Percentiles rank a stretch among this genome's conserved stretches.
phyloP scores from a whole-genome alignment of 30 jellyfish, hydroid and myxozoan species.

The Mastigias papua region DNA sequence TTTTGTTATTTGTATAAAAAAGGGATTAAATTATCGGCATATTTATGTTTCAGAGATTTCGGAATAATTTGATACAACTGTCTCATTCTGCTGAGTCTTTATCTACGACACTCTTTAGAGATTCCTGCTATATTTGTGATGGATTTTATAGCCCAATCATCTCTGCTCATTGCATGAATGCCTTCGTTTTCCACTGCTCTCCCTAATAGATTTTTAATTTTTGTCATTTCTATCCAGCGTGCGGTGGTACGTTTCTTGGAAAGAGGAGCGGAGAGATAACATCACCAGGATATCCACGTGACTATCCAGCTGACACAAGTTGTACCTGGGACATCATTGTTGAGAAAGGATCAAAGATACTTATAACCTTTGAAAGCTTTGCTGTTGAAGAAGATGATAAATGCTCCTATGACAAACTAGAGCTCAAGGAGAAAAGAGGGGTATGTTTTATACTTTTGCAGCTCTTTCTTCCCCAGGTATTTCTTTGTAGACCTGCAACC shows the following conservation, averaged over 20 bases:
- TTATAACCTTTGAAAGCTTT: slow-evolving; percentile 59
- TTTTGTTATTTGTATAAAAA: no score
- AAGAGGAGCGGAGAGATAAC: slow-evolving; percentile 50
- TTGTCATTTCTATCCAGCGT: slow-evolving; percentile 9
- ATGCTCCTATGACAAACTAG: slow-evolving; percentile 57
- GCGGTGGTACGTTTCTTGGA: slow-evolving; percentile 63
- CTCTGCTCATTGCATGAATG: no score
- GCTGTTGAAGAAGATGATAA: slow-evolving; percentile 73
- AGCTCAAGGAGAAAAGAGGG: slow-evolving; percentile 65
- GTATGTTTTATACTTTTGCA: slow-evolving; percentile 20
- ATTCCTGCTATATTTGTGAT: no score
- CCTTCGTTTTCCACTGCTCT: not conserved
- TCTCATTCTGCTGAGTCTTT: no score
- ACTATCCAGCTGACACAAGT: slow-evolving; percentile 65
- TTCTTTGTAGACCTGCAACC: no score
- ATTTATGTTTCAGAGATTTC: no score
- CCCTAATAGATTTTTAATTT: not conserved
- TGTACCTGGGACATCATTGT: slow-evolving; percentile 74
- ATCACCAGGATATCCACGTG: slow-evolving; percentile 79
- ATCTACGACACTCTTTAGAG: no score
- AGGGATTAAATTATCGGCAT: no score
- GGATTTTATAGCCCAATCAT: no score
- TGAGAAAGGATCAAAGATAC: slow-evolving; percentile 62
- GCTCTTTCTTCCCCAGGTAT: no score
- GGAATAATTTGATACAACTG: no score